Percentiles rank a stretch among this genome's conserved stretches.
These are phyloP conservation scores for Drosophila aff. DNA, from an alignment of 1,140 invertebrate genomes.

Conservation along the genomic window DNA sequence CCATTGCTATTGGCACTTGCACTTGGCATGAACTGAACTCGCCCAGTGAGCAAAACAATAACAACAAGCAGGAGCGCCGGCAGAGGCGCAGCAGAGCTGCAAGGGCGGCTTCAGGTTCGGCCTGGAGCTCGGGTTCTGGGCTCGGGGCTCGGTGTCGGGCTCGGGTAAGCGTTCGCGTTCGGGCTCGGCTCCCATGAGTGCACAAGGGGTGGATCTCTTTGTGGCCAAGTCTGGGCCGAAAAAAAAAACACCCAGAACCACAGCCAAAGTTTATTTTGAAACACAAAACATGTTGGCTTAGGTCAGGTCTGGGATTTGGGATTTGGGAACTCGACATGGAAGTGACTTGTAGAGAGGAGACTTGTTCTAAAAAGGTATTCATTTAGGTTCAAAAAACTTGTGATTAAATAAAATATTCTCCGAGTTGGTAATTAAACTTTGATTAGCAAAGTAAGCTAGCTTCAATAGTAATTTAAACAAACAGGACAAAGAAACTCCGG, in stretches of 20 bases:
- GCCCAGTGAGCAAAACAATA: conserved; percentile 56
- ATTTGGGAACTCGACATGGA: background rate
- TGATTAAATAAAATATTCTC: background rate
- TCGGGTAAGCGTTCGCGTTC: background rate
- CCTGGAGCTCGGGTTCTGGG: conserved; percentile 10
- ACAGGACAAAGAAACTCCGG: background rate
- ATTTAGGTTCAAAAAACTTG: too few relatives aligned
- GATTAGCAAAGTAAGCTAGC: background rate
- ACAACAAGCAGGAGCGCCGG: conserved; percentile 38
- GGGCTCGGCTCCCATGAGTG: conserved; percentile 15
- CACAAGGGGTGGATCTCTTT: conserved; percentile 33
- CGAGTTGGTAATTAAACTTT: background rate
- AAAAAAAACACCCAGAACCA: background rate
- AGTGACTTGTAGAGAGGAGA: background rate
- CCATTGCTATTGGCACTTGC: conserved; percentile 70
- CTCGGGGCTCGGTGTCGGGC: background rate
- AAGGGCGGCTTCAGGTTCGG: conserved; percentile 64
- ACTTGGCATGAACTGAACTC: conserved; percentile 76
- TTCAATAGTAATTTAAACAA: too few relatives aligned
- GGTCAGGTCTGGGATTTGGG: conserved; percentile 23
- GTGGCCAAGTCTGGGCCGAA: conserved; percentile 20
- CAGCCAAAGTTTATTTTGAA: conserved; percentile 24
- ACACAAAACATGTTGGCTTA: conserved; percentile 34
- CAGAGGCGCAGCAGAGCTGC: conserved; percentile 50
- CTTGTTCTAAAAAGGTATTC: background rate